phyloP scores from a whole-genome alignment of 2,113 vertebrate genomes.

The Heterotis niloticus region DNA sequence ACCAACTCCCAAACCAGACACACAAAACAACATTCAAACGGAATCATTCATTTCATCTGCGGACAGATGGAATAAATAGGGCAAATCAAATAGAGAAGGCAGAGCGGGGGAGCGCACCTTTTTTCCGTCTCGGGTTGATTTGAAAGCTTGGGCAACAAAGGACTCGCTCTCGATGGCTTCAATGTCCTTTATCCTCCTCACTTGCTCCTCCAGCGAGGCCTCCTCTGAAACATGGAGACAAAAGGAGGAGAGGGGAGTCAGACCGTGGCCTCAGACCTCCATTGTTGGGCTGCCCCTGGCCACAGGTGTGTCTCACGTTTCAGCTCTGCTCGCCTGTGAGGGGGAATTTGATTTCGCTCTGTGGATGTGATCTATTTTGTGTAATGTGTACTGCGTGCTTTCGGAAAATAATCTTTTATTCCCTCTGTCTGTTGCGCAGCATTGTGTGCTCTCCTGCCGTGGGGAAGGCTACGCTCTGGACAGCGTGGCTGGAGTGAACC shows the following conservation, averaged over 20 bases:
- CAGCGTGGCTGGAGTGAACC: too few relatives aligned
- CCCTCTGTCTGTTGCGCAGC: not conserved
- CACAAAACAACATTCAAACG: constrained; percentile 56
- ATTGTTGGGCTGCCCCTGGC: not conserved
- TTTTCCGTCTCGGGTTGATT: constrained; percentile 85
- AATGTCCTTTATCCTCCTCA: constrained; percentile 91
- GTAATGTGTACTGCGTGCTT: constrained; percentile 10
- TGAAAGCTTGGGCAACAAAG: constrained; percentile 92
- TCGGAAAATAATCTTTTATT: constrained; percentile 20
- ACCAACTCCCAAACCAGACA: constrained; percentile 34
- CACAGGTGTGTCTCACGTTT: constrained; percentile 12
- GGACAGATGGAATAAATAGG: constrained; percentile 54
- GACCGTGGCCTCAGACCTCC: constrained; percentile 28
- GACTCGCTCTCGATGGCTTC: constrained; percentile 95
- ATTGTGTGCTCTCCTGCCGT: too few relatives aligned
- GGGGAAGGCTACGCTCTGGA: too few relatives aligned
- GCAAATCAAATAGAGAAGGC: constrained; percentile 62
- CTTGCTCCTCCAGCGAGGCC: constrained; percentile 83
- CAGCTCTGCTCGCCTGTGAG: not conserved
- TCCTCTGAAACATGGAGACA: constrained; percentile 70
- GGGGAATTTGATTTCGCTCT: constrained; percentile 18
- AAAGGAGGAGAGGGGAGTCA: constrained; percentile 31
- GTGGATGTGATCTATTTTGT: constrained; percentile 14
- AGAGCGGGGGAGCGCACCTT: constrained; percentile 73
- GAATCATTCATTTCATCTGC: constrained; percentile 66